These are phyloP conservation scores for Drosophila kikkawai DNA, from an alignment of 1,140 invertebrate species.

Conservation along the genomic window DNA sequence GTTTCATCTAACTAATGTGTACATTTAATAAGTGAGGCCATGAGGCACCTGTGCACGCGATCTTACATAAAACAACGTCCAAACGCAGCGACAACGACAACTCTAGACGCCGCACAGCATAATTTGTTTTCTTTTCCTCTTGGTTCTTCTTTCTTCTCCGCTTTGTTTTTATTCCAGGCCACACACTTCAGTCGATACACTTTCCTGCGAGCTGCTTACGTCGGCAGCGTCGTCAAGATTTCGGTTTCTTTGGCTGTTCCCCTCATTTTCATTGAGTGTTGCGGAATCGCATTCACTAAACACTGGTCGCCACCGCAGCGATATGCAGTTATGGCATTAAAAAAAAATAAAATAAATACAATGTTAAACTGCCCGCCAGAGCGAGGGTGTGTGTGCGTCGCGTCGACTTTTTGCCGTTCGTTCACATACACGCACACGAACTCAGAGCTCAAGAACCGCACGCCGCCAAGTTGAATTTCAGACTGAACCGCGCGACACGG, in stretches of 20 bases:
- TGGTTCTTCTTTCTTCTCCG: constrained; percentile 31
- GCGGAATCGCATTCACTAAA: constrained; percentile 29
- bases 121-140: constrained; percentile 58
- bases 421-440: constrained; percentile 10
- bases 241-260: constrained; percentile 21
- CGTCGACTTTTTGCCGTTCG: constrained; percentile 32
- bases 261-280: constrained; percentile 28
- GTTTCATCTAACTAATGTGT: constrained; percentile 16
- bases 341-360: constrained; percentile 30
- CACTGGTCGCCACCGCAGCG: constrained; percentile 1
- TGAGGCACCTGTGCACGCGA: constrained; percentile 68
- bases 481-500: constrained; percentile 51
- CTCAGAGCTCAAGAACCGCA: constrained; percentile 40
- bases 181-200: constrained; percentile 42
- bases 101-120: constrained; percentile 32
- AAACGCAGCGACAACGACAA: constrained; percentile 22
- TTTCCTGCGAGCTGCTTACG: constrained; percentile 46
- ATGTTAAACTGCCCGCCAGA: neutral
- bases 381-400: constrained; percentile 36
- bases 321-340: constrained; percentile 4
- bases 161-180: constrained; percentile 68
- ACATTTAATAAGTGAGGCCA: constrained; percentile 33
- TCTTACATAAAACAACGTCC: constrained; percentile 35
- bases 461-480: constrained; percentile 61
- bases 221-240: constrained; percentile 27